Evolutionary conservation across 1,140 invertebrate genomes (phyloP).

Genomic region (Drosophila yakuba): DNA sequence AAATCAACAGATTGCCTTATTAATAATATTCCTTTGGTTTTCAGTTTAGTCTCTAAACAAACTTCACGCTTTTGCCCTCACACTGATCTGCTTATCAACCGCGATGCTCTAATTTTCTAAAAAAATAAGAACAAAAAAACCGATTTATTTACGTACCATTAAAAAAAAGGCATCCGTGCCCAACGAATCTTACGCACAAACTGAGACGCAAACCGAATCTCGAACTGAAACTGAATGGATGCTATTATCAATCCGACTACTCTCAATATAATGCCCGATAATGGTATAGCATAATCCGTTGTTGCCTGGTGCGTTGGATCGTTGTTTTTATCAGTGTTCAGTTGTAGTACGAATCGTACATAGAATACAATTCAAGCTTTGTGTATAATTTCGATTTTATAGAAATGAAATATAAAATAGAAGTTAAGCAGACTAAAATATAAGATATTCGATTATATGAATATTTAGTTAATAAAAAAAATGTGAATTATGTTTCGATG

Average conservation of each 20-base stretch:
- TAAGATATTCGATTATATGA: too few species aligned
- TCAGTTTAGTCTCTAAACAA: conserved; percentile 1
- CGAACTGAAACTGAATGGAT: conserved; percentile 53
- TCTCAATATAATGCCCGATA: conserved; percentile 55
- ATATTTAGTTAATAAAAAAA: too few species aligned
- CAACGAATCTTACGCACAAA: conserved; percentile 74
- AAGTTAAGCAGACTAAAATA: too few species aligned
- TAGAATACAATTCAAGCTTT: neutral
- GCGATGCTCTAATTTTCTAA: conserved; percentile 44
- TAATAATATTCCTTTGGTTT: neutral
- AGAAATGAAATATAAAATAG: too few species aligned
- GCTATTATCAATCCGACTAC: conserved; percentile 26
- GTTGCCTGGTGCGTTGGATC: conserved; percentile 64
- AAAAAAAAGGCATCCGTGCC: conserved; percentile 50
- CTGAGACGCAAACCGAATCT: conserved; percentile 49
- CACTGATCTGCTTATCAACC: conserved; percentile 40
- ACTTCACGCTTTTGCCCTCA: conserved; percentile 9
- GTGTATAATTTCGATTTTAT: too few species aligned
- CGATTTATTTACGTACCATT: conserved; percentile 39
- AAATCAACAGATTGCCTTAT: neutral
- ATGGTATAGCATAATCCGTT: conserved; percentile 60
- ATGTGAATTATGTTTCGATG: neutral
- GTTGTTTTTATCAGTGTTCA: conserved; percentile 55
- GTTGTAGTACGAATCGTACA: neutral
- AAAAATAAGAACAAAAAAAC: conserved; percentile 10